Percentiles rank a stretch among this genome's conserved stretches.
phyloP scores from a whole-genome alignment of 2,797 vertebrate genomes.

The Spinibarbus caldwelli region DNA sequence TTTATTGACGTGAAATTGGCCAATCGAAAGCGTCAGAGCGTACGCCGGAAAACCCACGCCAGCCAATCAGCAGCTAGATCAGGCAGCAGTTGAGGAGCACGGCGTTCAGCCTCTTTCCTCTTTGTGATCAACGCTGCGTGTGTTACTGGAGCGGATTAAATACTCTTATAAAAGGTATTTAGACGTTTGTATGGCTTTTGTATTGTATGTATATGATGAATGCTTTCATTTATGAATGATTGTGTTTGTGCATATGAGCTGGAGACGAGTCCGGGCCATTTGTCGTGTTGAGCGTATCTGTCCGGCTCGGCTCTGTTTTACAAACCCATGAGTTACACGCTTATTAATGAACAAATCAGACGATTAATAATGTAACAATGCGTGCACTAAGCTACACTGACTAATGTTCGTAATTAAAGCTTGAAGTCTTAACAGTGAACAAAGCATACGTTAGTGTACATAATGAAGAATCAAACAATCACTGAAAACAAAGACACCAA shows the following conservation, averaged over 20 bases:
- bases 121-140: constrained; percentile 56
- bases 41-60: not conserved
- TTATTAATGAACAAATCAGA: not conserved
- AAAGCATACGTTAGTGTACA: not conserved
- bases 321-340: not conserved
- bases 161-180: constrained; percentile 35
- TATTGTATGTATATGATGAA: not conserved
- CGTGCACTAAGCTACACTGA: not conserved
- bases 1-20: constrained; percentile 1
- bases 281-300: not conserved
- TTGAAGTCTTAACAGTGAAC: not conserved
- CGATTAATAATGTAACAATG: not conserved
- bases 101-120: constrained; percentile 40
- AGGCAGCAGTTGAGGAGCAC: constrained; percentile 9
- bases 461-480: not conserved
- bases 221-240: not conserved
- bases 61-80: constrained; percentile 9
- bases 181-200: not conserved
- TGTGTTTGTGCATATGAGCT: not conserved
- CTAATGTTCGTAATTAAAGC: not conserved
- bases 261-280: not conserved
- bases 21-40: constrained; percentile 8
- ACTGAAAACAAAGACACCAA: not conserved
- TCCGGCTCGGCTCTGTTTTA: not conserved
- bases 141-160: constrained; percentile 41